Conservation (phyloP, 2,113 vertebrate species). For the Siniperca chuatsi region DNA sequence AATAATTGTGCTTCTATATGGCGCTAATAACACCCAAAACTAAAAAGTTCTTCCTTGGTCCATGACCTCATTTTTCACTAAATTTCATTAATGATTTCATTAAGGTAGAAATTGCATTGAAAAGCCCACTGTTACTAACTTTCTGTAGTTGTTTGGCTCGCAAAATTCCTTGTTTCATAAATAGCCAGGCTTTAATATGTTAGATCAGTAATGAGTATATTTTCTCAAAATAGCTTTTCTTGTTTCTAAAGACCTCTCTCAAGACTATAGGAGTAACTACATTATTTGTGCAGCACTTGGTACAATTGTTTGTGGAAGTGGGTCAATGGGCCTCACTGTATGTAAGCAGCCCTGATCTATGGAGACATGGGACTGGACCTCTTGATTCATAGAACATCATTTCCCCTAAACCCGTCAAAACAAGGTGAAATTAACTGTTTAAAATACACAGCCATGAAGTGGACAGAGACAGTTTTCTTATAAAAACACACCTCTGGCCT, state of each 20-base stretch:
- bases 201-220: conserved; percentile 1
- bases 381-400: conserved; percentile 11
- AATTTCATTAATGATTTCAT: background rate
- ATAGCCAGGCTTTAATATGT: background rate
- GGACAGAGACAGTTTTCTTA: conserved; percentile 19
- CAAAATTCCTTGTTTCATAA: background rate
- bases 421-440: conserved; percentile 19
- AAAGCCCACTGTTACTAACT: background rate
- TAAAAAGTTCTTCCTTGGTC: background rate
- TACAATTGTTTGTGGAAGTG: background rate
- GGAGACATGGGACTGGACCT: conserved; percentile 1
- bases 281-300: background rate
- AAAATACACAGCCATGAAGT: conserved; percentile 4
- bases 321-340: conserved; percentile 27
- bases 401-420: conserved; percentile 38
- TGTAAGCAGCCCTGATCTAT: background rate
- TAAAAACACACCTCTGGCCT: conserved; percentile 25
- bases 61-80: background rate
- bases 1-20: background rate
- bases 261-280: background rate
- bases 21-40: background rate
- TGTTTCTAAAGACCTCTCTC: background rate
- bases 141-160: conserved; percentile 14
- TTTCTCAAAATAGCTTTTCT: background rate
- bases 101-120: conserved; percentile 1